These are phyloP conservation scores for Leucoraja erinaceus DNA, from an alignment of 2,113 vertebrate genomes.

Conservation along the genomic window DNA sequence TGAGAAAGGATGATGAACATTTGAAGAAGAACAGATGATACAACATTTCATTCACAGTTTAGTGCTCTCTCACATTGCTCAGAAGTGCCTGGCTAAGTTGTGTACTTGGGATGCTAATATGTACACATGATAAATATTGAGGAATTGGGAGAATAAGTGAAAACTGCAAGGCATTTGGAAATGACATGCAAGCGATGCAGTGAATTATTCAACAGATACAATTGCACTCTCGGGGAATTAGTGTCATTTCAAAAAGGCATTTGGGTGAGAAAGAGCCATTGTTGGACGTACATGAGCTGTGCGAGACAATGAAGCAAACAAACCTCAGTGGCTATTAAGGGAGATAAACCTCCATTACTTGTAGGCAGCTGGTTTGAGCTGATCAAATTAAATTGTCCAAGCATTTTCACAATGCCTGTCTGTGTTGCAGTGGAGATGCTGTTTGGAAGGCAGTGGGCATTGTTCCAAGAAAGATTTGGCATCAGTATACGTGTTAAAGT, in stretches of 20 bases:
- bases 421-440: neutral
- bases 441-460: neutral
- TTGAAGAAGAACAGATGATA: too few species aligned
- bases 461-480: neutral
- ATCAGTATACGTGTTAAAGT: neutral
- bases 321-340: neutral
- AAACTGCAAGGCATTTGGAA: neutral
- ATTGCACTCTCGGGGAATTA: neutral
- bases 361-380: neutral
- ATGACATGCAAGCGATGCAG: neutral
- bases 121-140: neutral
- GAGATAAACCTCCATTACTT: conserved; percentile 13
- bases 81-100: neutral
- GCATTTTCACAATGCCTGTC: neutral
- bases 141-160: neutral
- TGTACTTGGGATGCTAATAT: neutral
- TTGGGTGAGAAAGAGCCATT: conserved; percentile 14
- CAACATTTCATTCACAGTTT: neutral
- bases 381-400: conserved; percentile 1
- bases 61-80: neutral
- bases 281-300: neutral
- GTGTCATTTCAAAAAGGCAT: neutral
- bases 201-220: conserved; percentile 12
- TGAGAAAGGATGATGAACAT: too few species aligned
- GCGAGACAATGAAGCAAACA: neutral